These are phyloP conservation scores for Brevimyrus niger DNA, from an alignment of 2,113 vertebrate genomes.

Conservation along the genomic window DNA sequence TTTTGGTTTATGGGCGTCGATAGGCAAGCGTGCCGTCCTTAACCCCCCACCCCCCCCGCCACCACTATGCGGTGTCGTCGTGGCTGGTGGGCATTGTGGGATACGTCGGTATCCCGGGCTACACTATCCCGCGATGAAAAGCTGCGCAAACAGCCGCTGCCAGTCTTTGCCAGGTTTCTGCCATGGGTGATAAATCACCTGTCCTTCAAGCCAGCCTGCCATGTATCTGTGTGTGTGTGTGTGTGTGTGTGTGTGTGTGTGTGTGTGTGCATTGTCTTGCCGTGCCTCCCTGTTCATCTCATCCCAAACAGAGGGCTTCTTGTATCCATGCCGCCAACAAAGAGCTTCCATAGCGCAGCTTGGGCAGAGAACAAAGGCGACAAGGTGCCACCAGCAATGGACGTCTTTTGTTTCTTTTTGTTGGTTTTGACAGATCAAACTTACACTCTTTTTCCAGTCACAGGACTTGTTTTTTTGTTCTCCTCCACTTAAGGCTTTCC, in stretches of 20 bases:
- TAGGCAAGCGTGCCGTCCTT: not conserved
- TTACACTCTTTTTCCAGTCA: not conserved
- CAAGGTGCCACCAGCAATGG: not conserved
- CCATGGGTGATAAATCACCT: slow-evolving; percentile 37
- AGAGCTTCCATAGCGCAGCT: not conserved
- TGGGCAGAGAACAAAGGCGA: not conserved
- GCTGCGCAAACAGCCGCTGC: slow-evolving; percentile 17
- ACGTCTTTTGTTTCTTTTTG: not conserved
- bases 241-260: too few species aligned
- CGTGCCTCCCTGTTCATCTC: not conserved
- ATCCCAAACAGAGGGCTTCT: not conserved
- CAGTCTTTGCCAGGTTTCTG: slow-evolving; percentile 21
- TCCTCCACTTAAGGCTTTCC: not conserved
- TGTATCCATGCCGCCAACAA: not conserved
- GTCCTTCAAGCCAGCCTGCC: slow-evolving; percentile 25
- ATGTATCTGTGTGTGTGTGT: slow-evolving; percentile 32
- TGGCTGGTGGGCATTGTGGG: not conserved
- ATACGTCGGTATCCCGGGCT: slow-evolving; percentile 24
- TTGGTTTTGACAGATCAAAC: not conserved
- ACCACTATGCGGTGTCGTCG: not conserved
- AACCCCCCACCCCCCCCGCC: too few species aligned
- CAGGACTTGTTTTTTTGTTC: not conserved
- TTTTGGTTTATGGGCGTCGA: not conserved
- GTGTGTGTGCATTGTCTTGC: slow-evolving; percentile 24
- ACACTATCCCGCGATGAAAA: slow-evolving; percentile 36